These are phyloP conservation scores for Xiphophorus maculatus DNA, from an alignment of 2,113 vertebrate genomes.

Conservation along the genomic window DNA sequence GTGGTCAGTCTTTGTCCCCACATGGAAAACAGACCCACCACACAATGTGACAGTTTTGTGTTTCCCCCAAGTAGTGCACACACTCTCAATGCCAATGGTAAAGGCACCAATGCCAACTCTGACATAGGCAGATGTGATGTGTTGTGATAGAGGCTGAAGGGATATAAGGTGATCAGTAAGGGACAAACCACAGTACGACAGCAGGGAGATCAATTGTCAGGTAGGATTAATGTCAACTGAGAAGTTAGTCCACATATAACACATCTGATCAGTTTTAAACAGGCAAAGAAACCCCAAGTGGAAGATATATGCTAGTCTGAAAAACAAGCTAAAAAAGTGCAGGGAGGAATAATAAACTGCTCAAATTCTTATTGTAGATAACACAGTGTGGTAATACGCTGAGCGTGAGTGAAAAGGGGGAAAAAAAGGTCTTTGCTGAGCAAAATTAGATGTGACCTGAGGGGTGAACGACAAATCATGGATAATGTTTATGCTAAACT, in stretches of 20 bases:
- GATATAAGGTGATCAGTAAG: slow-evolving; percentile 14
- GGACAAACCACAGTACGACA: slow-evolving; percentile 6
- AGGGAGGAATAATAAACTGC: not conserved
- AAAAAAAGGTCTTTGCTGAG: not conserved
- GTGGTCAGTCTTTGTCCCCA: not conserved
- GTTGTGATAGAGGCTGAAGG: slow-evolving; percentile 45
- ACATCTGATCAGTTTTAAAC: not conserved
- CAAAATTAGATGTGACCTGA: not conserved
- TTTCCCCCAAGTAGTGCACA: not conserved
- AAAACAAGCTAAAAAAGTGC: not conserved
- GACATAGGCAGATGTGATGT: slow-evolving; percentile 41
- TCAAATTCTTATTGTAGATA: not conserved
- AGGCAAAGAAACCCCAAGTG: not conserved
- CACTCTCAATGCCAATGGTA: slow-evolving; percentile 12
- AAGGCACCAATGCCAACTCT: slow-evolving; percentile 24
- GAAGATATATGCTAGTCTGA: not conserved
- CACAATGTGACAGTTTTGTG: not conserved
- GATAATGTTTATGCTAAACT: no score
- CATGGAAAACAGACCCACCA: not conserved
- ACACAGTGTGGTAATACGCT: not conserved
- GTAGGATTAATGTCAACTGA: slow-evolving; percentile 23
- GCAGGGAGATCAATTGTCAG: slow-evolving; percentile 24
- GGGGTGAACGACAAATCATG: no score
- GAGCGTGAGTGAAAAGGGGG: not conserved
- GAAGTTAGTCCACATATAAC: not conserved